Percentiles rank a stretch among this genome's conserved stretches.
Evolutionary conservation across 2,113 vertebrate species (phyloP).

Genomic region (Lucifuga dentata): DNA sequence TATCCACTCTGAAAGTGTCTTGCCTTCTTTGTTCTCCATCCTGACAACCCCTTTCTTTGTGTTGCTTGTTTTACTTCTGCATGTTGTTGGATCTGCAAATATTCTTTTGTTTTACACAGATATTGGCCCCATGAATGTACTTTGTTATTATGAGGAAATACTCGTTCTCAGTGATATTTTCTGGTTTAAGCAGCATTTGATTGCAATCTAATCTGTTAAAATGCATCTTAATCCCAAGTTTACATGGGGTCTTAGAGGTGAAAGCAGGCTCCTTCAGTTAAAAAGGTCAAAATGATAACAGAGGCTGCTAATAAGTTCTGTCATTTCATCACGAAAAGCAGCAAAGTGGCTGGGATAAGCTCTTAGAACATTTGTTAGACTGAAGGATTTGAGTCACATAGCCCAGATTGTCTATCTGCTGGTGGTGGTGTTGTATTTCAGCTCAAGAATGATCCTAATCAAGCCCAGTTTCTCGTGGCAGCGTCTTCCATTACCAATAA

Average conservation of each 20-base stretch:
- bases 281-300: slow-evolving; percentile 37
- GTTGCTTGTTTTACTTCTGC: slow-evolving; percentile 15
- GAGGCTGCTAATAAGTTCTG: slow-evolving; percentile 27
- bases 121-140: too few species aligned
- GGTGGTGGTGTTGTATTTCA: slow-evolving; percentile 34
- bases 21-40: too few species aligned
- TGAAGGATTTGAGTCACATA: slow-evolving; percentile 56
- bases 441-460: slow-evolving; percentile 39
- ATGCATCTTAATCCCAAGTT: slow-evolving; percentile 17
- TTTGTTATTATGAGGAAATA: too few species aligned
- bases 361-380: slow-evolving; percentile 55
- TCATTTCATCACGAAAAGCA: slow-evolving; percentile 12
- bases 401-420: slow-evolving; percentile 51
- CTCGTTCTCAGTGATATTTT: too few species aligned
- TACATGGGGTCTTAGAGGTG: slow-evolving; percentile 23
- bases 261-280: slow-evolving; percentile 30
- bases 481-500: slow-evolving; percentile 6
- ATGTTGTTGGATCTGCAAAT: too few species aligned
- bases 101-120: too few species aligned
- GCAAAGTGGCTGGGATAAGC: slow-evolving; percentile 43
- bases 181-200: slow-evolving; percentile 1
- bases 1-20: slow-evolving; percentile 31
- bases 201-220: slow-evolving; percentile 22
- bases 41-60: not conserved
- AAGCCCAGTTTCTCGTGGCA: slow-evolving; percentile 36